These are phyloP conservation scores for Eretmochelys imbricata DNA, from an alignment of 2,113 vertebrate species.

Conservation along the genomic window DNA sequence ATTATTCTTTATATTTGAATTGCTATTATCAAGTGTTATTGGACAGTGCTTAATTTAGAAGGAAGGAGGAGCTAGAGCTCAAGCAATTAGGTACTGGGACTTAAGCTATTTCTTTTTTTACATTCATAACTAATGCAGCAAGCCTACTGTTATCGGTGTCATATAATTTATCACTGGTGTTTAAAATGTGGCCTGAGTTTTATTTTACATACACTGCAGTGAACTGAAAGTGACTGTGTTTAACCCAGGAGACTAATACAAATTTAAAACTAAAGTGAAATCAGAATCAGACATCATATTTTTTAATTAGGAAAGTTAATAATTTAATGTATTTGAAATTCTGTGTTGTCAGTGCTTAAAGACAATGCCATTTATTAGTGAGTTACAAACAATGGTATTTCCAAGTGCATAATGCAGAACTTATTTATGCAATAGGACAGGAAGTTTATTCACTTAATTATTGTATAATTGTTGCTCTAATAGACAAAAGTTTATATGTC, in stretches of 20 bases:
- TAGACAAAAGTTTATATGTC: background rate
- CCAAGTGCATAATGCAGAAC: background rate
- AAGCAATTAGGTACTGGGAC: too few relatives aligned
- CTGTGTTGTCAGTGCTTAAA: background rate
- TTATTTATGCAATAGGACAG: background rate
- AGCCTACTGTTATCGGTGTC: background rate
- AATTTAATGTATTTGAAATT: background rate
- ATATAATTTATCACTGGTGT: background rate
- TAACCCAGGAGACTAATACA: background rate
- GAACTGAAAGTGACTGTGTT: background rate
- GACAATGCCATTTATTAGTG: background rate
- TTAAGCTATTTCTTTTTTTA: too few relatives aligned
- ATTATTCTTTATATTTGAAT: background rate
- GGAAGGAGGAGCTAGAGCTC: too few relatives aligned
- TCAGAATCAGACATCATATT: background rate
- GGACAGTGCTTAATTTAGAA: too few relatives aligned
- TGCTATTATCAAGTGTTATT: background rate
- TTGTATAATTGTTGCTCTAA: background rate
- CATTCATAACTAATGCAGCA: too few relatives aligned
- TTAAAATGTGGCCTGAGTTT: background rate
- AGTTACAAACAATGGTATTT: background rate
- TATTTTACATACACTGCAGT: background rate
- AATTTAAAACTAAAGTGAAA: background rate
- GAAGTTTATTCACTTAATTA: background rate
- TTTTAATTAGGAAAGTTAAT: background rate